Percentiles rank a stretch among this genome's conserved stretches.
Conservation (phyloP, 2,888 invertebrate genomes). For the Eutolmus rufibarbis region DNA sequence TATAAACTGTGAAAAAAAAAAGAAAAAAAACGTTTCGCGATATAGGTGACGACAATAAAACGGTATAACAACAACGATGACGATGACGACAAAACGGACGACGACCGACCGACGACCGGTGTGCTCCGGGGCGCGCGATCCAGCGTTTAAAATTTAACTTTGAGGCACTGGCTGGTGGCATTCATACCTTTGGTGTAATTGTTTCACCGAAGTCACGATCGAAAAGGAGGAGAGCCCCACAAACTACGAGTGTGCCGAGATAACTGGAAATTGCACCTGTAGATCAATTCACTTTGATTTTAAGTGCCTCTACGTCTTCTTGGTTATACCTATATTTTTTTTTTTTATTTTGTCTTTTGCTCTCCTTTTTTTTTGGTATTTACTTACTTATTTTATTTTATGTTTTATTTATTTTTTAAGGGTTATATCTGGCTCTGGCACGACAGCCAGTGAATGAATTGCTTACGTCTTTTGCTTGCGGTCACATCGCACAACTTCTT, state of each 20-base stretch:
- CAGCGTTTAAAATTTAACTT: not conserved
- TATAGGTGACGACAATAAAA: not conserved
- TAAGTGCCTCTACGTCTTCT: not conserved
- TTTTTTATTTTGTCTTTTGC: not conserved
- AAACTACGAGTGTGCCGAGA: not conserved
- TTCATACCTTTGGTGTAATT: not conserved
- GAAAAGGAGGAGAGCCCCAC: not conserved
- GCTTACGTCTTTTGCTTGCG: not conserved
- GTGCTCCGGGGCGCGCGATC: not conserved
- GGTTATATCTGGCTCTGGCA: not conserved
- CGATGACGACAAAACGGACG: not conserved
- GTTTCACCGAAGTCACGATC: conserved; percentile 15
- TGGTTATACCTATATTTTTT: not conserved
- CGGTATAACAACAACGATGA: not conserved
- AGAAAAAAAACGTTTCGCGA: not conserved
- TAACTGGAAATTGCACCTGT: conserved; percentile 28
- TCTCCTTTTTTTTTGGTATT: not conserved
- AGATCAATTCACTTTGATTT: conserved; percentile 10
- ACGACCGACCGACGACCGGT: not conserved
- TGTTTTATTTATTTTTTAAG: not conserved
- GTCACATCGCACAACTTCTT: not conserved
- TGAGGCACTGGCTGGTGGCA: not conserved
- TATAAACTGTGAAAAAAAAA: not conserved
- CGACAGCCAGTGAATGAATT: not conserved
- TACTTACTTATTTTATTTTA: not conserved